Evolutionary conservation across 2,113 vertebrate species (phyloP).

Genomic region (Macquaria australasica): DNA sequence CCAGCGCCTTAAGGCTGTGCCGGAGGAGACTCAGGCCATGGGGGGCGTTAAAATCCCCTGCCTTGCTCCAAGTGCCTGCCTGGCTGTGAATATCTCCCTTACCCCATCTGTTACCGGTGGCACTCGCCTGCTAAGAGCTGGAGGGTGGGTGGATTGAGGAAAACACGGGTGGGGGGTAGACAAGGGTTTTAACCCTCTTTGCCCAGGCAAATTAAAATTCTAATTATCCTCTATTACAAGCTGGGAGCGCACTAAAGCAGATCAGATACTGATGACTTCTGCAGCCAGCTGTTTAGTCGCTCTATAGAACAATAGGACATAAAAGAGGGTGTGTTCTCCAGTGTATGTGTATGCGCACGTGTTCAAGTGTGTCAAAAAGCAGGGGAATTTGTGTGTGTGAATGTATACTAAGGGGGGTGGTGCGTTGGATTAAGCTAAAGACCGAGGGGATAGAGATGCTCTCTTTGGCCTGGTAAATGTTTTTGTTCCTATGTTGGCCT

Average conservation of each 20-base stretch:
- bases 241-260: conserved; percentile 62
- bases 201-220: conserved; percentile 74
- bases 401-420: conserved; percentile 15
- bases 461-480: conserved; percentile 75
- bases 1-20: conserved; percentile 52
- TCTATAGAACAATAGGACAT: conserved; percentile 69
- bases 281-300: conserved; percentile 69
- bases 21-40: conserved; percentile 45
- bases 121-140: conserved; percentile 40
- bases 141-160: conserved; percentile 33
- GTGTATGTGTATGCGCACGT: conserved; percentile 32
- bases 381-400: conserved; percentile 45
- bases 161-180: conserved; percentile 27
- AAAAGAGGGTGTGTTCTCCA: conserved; percentile 60
- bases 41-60: conserved; percentile 74
- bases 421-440: conserved; percentile 70
- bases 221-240: conserved; percentile 78
- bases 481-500: conserved; percentile 62
- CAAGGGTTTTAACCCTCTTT: conserved; percentile 58
- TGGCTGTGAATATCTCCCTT: conserved; percentile 78
- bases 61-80: conserved; percentile 61
- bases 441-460: conserved; percentile 69
- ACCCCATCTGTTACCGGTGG: conserved; percentile 77
- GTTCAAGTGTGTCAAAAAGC: conserved; percentile 38
- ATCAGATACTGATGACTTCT: conserved; percentile 74